phyloP scores from a whole-genome alignment of 1,140 invertebrate species.

The Listronotus oregonensis region DNA sequence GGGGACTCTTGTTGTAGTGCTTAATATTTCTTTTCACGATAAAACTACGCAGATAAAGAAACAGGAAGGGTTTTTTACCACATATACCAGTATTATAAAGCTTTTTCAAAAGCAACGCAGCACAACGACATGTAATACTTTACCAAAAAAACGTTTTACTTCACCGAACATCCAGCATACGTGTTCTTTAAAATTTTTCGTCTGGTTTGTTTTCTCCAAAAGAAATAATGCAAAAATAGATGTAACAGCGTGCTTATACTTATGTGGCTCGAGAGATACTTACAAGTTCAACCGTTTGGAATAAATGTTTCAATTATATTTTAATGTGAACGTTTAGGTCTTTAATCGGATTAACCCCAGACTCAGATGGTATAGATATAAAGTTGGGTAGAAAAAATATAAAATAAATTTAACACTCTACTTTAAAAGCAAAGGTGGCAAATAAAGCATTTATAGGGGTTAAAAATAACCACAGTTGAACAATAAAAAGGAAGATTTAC shows the following conservation, averaged over 20 bases:
- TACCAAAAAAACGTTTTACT: conserved; percentile 6
- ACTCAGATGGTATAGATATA: conserved; percentile 15
- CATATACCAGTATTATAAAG: no score
- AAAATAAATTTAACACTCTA: conserved; percentile 28
- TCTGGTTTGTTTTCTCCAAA: conserved; percentile 17
- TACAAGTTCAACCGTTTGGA: conserved; percentile 42
- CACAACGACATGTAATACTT: no score
- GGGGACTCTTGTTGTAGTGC: no score
- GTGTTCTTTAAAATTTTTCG: conserved; percentile 30
- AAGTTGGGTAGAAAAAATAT: conserved; percentile 15
- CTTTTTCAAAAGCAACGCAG: no score
- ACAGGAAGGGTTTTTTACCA: no score
- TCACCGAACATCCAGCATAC: conserved; percentile 21
- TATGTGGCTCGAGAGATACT: conserved; percentile 39
- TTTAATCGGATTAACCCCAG: conserved; percentile 43
- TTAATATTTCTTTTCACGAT: no score
- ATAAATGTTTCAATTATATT: conserved; percentile 44
- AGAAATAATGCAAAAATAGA: conserved; percentile 23
- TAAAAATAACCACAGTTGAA: conserved; percentile 25
- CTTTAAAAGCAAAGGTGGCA: conserved; percentile 21
- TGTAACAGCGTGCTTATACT: conserved; percentile 11
- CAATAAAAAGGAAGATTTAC: conserved; percentile 11
- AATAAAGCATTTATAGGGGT: conserved; percentile 32
- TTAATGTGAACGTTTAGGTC: conserved; percentile 41
- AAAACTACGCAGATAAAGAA: no score